phyloP scores from a whole-genome alignment of 2,888 invertebrate species.

The Antitype chi region DNA sequence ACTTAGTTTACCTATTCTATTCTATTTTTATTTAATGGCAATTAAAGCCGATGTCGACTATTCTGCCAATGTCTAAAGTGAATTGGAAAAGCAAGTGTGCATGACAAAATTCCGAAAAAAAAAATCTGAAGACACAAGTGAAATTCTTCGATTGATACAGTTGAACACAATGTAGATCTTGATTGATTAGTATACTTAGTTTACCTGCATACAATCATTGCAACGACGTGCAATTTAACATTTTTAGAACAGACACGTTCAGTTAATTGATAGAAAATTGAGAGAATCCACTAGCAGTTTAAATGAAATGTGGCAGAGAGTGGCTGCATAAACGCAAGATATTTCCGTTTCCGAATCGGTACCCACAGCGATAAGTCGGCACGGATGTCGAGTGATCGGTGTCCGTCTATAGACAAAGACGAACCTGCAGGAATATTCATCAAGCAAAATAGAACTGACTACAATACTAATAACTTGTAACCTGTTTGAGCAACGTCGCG shows the following conservation, averaged over 20 bases:
- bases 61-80: too few relatives aligned
- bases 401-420: background rate
- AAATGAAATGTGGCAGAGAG: background rate
- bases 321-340: background rate
- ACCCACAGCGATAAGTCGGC: background rate
- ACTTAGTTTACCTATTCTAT: conserved; percentile 2
- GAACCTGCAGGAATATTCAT: background rate
- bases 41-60: too few relatives aligned
- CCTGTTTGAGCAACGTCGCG: background rate
- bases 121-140: too few relatives aligned
- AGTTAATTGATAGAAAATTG: background rate
- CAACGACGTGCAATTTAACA: too few relatives aligned
- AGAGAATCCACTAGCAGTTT: background rate
- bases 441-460: background rate
- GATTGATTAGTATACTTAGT: too few relatives aligned
- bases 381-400: background rate
- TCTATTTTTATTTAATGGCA: too few relatives aligned
- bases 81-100: too few relatives aligned
- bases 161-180: too few relatives aligned
- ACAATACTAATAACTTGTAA: background rate
- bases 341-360: background rate
- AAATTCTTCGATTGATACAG: too few relatives aligned
- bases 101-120: too few relatives aligned
- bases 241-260: background rate
- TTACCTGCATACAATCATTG: too few relatives aligned